These are phyloP conservation scores for Melinopterus prodromus DNA, from an alignment of 2,888 invertebrate species.

Conservation along the genomic window DNA sequence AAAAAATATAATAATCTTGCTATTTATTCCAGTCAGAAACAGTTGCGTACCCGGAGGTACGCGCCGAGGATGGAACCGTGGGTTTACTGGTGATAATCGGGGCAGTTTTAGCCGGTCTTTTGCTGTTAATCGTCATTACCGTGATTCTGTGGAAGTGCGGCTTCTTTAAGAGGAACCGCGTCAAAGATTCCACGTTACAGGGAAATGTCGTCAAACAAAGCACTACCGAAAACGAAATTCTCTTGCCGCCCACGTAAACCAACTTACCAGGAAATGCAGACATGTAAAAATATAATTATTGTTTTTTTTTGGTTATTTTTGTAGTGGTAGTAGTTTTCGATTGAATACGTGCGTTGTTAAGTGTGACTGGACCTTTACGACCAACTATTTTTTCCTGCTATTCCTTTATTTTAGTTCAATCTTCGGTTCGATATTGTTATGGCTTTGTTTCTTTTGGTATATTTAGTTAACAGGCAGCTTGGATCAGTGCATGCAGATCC, in stretches of 20 bases:
- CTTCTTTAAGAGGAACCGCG: constrained; percentile 85
- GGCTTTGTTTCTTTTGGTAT: too few species aligned
- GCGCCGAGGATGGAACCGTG: constrained; percentile 74
- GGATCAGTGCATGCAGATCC: background rate
- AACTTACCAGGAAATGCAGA: background rate
- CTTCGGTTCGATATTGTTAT: background rate
- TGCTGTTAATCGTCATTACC: constrained; percentile 82
- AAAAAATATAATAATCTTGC: background rate
- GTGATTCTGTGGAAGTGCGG: constrained; percentile 87
- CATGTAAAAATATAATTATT: background rate
- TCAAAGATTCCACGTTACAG: constrained; percentile 81
- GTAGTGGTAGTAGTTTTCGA: background rate
- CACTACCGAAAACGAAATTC: constrained; percentile 47
- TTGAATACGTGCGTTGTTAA: background rate
- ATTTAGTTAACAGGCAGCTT: background rate
- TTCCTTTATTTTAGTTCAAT: background rate
- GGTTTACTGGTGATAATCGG: constrained; percentile 89
- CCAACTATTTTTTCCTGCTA: background rate
- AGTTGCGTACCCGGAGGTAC: constrained; percentile 82
- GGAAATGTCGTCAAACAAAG: constrained; percentile 63
- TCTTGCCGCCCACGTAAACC: constrained; percentile 10
- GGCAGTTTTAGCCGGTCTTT: constrained; percentile 83
- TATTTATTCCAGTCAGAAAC: constrained; percentile 74
- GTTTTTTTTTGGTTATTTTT: background rate
- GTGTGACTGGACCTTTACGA: background rate